Evolutionary conservation across 2,113 vertebrate species (phyloP), one percentile per base, ranked within the genome.

Genomic region (Neodon shergylaensis): DNA sequence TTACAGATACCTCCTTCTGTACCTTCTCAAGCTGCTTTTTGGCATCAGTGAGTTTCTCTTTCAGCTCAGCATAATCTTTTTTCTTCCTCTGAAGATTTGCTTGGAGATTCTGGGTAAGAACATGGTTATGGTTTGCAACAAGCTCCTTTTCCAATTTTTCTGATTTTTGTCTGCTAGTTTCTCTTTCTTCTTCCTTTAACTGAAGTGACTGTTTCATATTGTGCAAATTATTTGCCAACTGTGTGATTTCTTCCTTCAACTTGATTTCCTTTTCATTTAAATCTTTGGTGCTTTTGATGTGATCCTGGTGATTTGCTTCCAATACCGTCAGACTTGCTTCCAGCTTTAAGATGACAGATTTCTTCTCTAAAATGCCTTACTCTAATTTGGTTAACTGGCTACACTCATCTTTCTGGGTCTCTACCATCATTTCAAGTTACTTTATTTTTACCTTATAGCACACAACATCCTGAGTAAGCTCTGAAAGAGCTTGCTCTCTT

Each of bases 11-110:
- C 99, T 99, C 99, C 66, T 98, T 99, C 96, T 99, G 99, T 61
- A 99, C 99, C 98, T 99, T 99, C 52, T 99, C 98, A 54, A 99
- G 99, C 98, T 99, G 99, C 95, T 99, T 99, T 98, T 99, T 99
- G 44, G 99, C 99, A 98, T 99, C 99, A 2, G 97, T 95, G 61
- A 99, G 97, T 95, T 99, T 99, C 89, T 99, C 99, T 96, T 98
- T 98, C 93, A 99, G 97, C 82, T 99, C 99, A 31, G 97, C 95
- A n/a, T 98, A 92, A 84, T 99, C 99, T 14, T 99, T 99, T 7
- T 99, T 99, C 96, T 98, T 99, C 88, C 98, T 99, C 96, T 98
- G 98, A 42, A 99, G 98, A 90, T 99, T 98, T 21, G 97, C 90
- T 90, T 97, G 96, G 39, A 99, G 97, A 86, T 66, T 98, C 91